phyloP scores from a whole-genome alignment of 2,888 invertebrate species.

The Phanerotoma sp. region DNA sequence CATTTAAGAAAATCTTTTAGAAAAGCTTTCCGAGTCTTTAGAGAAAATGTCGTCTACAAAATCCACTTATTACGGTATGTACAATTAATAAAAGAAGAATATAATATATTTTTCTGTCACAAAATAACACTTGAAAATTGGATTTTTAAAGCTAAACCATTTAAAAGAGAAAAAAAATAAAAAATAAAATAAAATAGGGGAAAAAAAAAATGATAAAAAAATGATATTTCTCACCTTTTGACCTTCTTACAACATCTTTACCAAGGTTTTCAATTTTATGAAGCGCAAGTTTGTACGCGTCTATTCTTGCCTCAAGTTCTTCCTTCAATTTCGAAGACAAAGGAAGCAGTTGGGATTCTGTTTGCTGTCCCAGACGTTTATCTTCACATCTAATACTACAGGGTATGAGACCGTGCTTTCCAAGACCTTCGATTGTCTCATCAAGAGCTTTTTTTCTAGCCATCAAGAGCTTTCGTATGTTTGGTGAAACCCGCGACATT shows the following conservation, averaged over 20 bases:
- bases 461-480: constrained; percentile 68
- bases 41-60: too few species aligned
- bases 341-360: constrained; percentile 63
- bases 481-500: constrained; percentile 57
- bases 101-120: too few species aligned
- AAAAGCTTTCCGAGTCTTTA: too few species aligned
- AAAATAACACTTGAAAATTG: too few species aligned
- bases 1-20: too few species aligned
- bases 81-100: too few species aligned
- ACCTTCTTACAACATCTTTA: constrained; percentile 54
- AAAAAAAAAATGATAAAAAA: constrained; percentile 5
- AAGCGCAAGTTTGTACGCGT: constrained; percentile 83
- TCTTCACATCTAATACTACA: constrained; percentile 43
- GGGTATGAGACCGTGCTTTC: constrained; percentile 78
- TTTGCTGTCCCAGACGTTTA: constrained; percentile 47
- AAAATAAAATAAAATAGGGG: too few species aligned
- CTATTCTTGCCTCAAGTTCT: constrained; percentile 80
- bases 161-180: too few species aligned
- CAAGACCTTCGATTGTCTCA: constrained; percentile 83
- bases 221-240: constrained; percentile 35
- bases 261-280: constrained; percentile 72
- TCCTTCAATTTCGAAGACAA: constrained; percentile 80
- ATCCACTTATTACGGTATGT: too few species aligned
- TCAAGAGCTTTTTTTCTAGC: constrained; percentile 74
- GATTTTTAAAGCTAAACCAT: too few species aligned